Evolutionary conservation across 2,113 vertebrate species (phyloP).

Genomic region (Brachyhypopomus occidentalis): DNA sequence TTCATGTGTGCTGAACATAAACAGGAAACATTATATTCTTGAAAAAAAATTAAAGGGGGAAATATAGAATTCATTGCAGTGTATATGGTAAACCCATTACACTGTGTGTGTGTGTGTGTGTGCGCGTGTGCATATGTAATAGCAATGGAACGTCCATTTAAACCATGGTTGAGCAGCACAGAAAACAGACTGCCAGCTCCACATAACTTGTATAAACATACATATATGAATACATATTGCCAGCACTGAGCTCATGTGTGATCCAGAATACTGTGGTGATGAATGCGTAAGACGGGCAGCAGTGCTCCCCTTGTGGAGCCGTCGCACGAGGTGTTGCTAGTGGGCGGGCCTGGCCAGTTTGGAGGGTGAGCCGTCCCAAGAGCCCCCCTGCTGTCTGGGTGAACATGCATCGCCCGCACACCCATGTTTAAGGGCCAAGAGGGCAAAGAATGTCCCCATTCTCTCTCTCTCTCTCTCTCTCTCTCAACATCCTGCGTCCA

Average conservation of each 20-base stretch:
- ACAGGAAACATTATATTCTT: constrained; percentile 19
- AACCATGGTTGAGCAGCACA: not conserved
- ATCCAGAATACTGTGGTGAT: not conserved
- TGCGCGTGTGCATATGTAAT: not conserved
- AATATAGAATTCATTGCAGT: not conserved
- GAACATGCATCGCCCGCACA: not conserved
- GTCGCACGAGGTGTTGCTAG: not conserved
- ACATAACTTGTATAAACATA: constrained; percentile 16
- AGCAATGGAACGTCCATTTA: constrained; percentile 6
- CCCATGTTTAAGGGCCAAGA: not conserved
- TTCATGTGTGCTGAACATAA: constrained; percentile 17
- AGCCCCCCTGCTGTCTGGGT: not conserved
- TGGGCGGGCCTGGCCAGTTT: not conserved
- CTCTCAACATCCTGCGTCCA: not conserved
- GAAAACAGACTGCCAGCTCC: constrained; percentile 11
- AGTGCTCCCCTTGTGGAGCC: not conserved
- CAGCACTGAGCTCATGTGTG: not conserved
- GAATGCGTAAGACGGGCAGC: not conserved
- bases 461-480: too few relatives aligned
- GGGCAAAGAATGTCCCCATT: not conserved
- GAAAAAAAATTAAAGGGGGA: not conserved
- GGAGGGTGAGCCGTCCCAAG: not conserved
- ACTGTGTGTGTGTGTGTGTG: not conserved
- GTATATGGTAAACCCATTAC: not conserved
- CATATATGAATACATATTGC: constrained; percentile 25